phyloP scores from a whole-genome alignment of 1,140 invertebrate genomes.

The Camponotus pennsylvanicus region DNA sequence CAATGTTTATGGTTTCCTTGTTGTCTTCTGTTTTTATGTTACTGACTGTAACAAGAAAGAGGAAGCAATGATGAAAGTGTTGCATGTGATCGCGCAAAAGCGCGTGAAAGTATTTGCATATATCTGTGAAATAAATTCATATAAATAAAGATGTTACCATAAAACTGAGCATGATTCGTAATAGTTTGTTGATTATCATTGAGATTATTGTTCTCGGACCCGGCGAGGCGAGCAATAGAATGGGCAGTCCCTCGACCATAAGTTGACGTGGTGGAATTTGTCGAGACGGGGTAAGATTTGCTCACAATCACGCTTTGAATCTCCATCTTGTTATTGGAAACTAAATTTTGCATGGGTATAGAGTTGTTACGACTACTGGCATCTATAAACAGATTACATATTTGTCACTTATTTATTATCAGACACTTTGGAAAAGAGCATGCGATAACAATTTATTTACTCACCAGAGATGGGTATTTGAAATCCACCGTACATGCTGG shows the following conservation, averaged over 20 bases:
- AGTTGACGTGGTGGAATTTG: slow-evolving; percentile 81
- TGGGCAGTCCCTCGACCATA: slow-evolving; percentile 79
- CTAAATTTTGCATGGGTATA: slow-evolving; percentile 81
- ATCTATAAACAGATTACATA: slow-evolving; percentile 72
- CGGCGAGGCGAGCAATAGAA: slow-evolving; percentile 81
- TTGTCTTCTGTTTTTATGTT: slow-evolving; percentile 80
- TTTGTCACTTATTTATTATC: not conserved
- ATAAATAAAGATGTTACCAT: slow-evolving; percentile 70
- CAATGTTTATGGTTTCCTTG: slow-evolving; percentile 77
- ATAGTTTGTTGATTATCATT: slow-evolving; percentile 73
- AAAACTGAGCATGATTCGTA: slow-evolving; percentile 81
- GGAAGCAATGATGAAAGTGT: not conserved
- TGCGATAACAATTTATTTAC: slow-evolving; percentile 12
- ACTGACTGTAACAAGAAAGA: slow-evolving; percentile 69
- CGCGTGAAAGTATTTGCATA: not conserved
- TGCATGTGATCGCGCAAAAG: not conserved
- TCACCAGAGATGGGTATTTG: slow-evolving; percentile 85
- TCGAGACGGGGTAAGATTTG: slow-evolving; percentile 82
- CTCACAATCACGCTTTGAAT: slow-evolving; percentile 86
- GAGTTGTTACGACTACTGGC: slow-evolving; percentile 76
- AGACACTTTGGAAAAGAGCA: not conserved
- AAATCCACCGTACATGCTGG: slow-evolving; percentile 83
- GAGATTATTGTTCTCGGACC: slow-evolving; percentile 75
- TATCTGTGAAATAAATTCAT: not conserved
- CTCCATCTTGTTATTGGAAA: slow-evolving; percentile 81